These are phyloP conservation scores for Leptoclinus maculatus DNA, from an alignment of 2,797 vertebrate genomes.

Conservation along the genomic window DNA sequence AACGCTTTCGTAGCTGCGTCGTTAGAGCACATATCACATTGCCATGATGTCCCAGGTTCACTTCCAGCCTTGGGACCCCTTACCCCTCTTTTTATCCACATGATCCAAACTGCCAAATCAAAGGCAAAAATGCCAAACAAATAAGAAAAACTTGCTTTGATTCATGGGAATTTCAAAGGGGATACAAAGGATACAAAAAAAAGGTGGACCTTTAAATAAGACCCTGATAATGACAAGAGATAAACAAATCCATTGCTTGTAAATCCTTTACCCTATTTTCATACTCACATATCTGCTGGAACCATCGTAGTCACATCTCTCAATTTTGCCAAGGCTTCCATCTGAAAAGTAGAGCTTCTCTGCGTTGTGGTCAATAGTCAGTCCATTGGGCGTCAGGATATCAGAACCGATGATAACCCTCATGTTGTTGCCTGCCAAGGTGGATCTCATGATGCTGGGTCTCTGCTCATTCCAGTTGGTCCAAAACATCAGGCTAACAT, in stretches of 20 bases:
- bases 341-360: slow-evolving; percentile 99
- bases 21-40: not conserved
- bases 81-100: not conserved
- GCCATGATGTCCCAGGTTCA: not conserved
- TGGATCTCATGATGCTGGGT: slow-evolving; percentile 97
- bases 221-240: not conserved
- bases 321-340: slow-evolving; percentile 95
- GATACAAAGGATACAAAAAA: not conserved
- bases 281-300: slow-evolving; percentile 94
- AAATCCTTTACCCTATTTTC: not conserved
- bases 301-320: slow-evolving; percentile 97
- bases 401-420: slow-evolving; percentile 93
- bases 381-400: slow-evolving; percentile 96
- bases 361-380: slow-evolving; percentile 94
- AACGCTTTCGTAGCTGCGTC: not conserved
- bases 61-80: not conserved
- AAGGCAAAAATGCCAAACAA: no score
- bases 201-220: not conserved
- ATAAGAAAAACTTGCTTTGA: not conserved
- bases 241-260: not conserved
- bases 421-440: slow-evolving; percentile 91
- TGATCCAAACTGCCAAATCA: not conserved
- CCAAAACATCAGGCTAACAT: slow-evolving; percentile 96
- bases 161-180: not conserved
- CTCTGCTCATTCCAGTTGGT: slow-evolving; percentile 99